These are phyloP conservation scores for Nasonia giraulti DNA, from an alignment of 1,140 invertebrate species.

Conservation along the genomic window DNA sequence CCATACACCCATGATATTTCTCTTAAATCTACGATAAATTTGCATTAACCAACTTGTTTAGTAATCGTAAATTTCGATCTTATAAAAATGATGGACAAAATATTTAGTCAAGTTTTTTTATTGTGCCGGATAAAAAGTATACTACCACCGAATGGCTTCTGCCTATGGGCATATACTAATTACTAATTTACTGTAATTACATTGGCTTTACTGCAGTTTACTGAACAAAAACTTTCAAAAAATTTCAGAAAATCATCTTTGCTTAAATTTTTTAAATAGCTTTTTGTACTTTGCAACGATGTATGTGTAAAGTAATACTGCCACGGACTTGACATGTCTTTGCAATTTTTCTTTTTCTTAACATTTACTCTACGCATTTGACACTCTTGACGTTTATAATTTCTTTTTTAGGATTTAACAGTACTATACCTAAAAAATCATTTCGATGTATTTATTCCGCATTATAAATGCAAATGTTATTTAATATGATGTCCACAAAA, in stretches of 20 bases:
- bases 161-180: background rate
- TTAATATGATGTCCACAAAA: slow-evolving; percentile 36
- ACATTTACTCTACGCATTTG: slow-evolving; percentile 51
- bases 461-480: slow-evolving; percentile 49
- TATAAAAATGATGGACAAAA: slow-evolving; percentile 46
- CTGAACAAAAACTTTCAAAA: background rate
- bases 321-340: slow-evolving; percentile 47
- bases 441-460: slow-evolving; percentile 54
- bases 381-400: slow-evolving; percentile 32
- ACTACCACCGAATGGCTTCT: background rate
- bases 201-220: background rate
- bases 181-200: background rate
- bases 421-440: slow-evolving; percentile 54
- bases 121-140: slow-evolving; percentile 50
- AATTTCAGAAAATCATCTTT: slow-evolving; percentile 17
- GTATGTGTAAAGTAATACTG: slow-evolving; percentile 49
- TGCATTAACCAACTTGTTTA: slow-evolving; percentile 40
- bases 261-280: background rate
- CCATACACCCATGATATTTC: slow-evolving; percentile 33
- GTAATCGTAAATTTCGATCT: slow-evolving; percentile 44
- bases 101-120: slow-evolving; percentile 45
- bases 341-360: slow-evolving; percentile 43
- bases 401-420: slow-evolving; percentile 26
- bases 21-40: slow-evolving; percentile 53
- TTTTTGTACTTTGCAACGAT: slow-evolving; percentile 29